A percentile compares a stretch with the other conserved stretches of the same genome.
phyloP scores from a whole-genome alignment of 2,113 vertebrate genomes.

The Heterochromis multidens region DNA sequence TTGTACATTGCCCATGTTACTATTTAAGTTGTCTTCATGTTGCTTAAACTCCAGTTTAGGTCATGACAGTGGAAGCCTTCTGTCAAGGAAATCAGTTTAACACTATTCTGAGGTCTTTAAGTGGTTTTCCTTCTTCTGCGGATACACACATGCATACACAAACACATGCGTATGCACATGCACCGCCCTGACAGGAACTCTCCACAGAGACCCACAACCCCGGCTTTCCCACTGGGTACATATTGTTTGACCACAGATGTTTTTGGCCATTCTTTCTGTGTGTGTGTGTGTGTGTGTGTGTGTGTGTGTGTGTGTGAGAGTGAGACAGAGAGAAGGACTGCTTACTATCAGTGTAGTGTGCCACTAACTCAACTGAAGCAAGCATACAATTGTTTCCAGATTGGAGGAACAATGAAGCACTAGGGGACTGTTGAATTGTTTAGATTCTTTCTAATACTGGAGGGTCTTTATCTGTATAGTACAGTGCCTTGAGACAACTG shows the following conservation, averaged over 20 bases:
- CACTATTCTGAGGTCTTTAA: neutral
- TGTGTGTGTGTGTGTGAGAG: neutral
- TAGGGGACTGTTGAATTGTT: neutral
- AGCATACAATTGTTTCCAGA: slow-evolving; percentile 14
- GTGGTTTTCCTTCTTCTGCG: neutral
- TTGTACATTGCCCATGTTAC: neutral
- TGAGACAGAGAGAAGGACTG: neutral
- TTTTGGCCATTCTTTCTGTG: neutral
- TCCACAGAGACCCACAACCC: slow-evolving; percentile 8
- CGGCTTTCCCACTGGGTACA: slow-evolving; percentile 13
- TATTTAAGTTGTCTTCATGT: neutral
- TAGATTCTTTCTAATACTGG: neutral
- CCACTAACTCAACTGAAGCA: neutral
- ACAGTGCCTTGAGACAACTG: neutral
- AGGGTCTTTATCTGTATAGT: neutral
- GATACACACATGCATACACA: neutral
- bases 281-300: neutral
- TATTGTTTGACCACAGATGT: slow-evolving; percentile 42
- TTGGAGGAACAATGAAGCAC: slow-evolving; percentile 16
- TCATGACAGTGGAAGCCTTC: neutral
- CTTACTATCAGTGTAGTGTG: neutral
- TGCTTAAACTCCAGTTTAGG: neutral
- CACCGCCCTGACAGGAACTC: slow-evolving; percentile 52
- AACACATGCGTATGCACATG: neutral
- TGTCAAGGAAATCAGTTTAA: neutral